A percentile compares a stretch with the other conserved stretches of the same genome.
Evolutionary conservation across 2,888 invertebrate species (phyloP).

Genomic region (Noctua pronuba): DNA sequence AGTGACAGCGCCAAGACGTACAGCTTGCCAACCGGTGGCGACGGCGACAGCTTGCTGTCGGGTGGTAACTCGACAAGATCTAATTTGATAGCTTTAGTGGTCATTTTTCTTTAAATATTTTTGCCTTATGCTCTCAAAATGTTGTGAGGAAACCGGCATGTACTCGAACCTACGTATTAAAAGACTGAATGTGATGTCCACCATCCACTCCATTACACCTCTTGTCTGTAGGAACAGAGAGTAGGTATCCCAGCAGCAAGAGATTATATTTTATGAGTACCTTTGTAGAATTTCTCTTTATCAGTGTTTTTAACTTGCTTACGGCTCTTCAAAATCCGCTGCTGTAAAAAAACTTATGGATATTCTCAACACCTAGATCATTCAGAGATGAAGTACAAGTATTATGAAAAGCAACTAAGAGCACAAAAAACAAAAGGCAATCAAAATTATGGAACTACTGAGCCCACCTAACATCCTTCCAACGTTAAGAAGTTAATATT

Average conservation of each 20-base stretch:
- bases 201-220: not conserved
- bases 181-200: not conserved
- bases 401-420: not conserved
- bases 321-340: not conserved
- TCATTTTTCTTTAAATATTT: not conserved
- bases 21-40: constrained; percentile 28
- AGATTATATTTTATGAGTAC: no score
- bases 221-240: not conserved
- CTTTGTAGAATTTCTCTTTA: not conserved
- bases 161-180: not conserved
- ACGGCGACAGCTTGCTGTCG: not conserved
- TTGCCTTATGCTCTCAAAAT: not conserved
- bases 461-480: not conserved
- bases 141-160: not conserved
- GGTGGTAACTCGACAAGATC: not conserved
- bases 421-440: not conserved
- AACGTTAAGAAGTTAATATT: constrained; percentile 76
- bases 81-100: constrained; percentile 9
- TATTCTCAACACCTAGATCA: not conserved
- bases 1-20: constrained; percentile 32
- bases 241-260: not conserved
- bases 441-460: not conserved
- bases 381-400: no score
- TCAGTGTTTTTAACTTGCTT: not conserved
- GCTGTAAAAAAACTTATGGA: not conserved